A percentile compares a stretch with the other conserved stretches of the same genome.
Conservation (phyloP, 2,888 invertebrate genomes). For the Geotrupes spiniger region DNA sequence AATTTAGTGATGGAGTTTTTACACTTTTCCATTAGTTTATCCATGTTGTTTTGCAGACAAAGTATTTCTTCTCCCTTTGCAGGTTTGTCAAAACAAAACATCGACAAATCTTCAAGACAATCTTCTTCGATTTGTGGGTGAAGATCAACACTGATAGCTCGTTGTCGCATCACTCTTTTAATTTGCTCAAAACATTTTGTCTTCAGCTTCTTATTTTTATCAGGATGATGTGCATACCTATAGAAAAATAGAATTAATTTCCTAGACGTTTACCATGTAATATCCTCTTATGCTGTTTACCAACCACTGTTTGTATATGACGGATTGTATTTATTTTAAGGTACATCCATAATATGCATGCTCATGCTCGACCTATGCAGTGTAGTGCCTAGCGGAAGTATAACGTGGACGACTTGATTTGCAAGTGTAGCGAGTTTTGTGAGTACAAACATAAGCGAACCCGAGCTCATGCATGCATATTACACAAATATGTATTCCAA, state of each 20-base stretch:
- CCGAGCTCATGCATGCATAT: too few relatives aligned
- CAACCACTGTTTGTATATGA: too few relatives aligned
- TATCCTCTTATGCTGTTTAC: too few relatives aligned
- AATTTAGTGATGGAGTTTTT: slow-evolving; percentile 75
- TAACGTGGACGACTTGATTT: too few relatives aligned
- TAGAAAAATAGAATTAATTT: slow-evolving; percentile 57
- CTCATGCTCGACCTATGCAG: too few relatives aligned
- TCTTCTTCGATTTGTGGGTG: slow-evolving; percentile 91
- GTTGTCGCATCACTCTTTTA: slow-evolving; percentile 85
- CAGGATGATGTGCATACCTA: slow-evolving; percentile 60
- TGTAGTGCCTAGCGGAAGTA: too few relatives aligned
- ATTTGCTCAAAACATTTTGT: slow-evolving; percentile 74
- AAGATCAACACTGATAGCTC: slow-evolving; percentile 89
- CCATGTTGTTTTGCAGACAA: slow-evolving; percentile 85
- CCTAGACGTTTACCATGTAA: background rate
- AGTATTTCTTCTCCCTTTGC: slow-evolving; percentile 87
- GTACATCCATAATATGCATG: too few relatives aligned
- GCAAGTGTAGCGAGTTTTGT: too few relatives aligned
- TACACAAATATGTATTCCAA: too few relatives aligned
- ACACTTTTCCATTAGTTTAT: slow-evolving; percentile 66
- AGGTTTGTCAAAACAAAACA: slow-evolving; percentile 79
- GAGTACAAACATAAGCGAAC: too few relatives aligned
- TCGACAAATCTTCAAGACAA: slow-evolving; percentile 83
- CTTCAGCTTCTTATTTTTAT: slow-evolving; percentile 51
- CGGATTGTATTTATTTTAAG: too few relatives aligned